Base-by-base conservation (phyloP, 2,888 invertebrate species). In the Hanleya hanleyi region DNA sequence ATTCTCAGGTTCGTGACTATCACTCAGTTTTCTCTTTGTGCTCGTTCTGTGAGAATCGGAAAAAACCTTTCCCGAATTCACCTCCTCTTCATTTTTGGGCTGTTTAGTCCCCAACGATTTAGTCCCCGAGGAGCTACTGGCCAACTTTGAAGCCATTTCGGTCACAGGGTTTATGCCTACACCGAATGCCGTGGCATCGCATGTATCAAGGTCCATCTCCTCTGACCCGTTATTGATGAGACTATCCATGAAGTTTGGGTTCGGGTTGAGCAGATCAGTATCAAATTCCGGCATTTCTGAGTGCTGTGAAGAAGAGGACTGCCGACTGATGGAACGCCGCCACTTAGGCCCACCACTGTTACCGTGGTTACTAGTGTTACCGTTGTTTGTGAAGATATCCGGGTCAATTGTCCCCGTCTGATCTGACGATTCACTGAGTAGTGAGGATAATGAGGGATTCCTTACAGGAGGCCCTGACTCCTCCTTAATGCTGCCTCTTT, bases 361-460 rank as follows among this genome's bases (percentile, higher is more conserved):
- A 5, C 29, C 41, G n/a, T 64, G 41, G 33, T 73, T 69, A n/a
- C n/a, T n/a, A n/a, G n/a, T n/a, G 47, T 22, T 47, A 5, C 29
- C 41, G n/a, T 64, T 62, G 33, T 73, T 69, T 1, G 69, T 69
- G 41, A 69, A 66, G 32, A 64, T 37, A 38, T 73, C 69, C 7
- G 69, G 68, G 37, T 74, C 73, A 7, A 64, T 70, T 62, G 83
- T 83, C 79, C 84, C 83, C 75, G 83, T 84, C 80, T 84, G 85
- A 65, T 82, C 83, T 77, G 83, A 82, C 79, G 86, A 83, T 83
- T 84, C 84, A 75, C 74, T 81, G 83, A 85, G 83, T 79, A 82
- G 78, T 62, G 80, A 85, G 83, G 86, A 86, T 81, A 83, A 85
- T 81, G 87, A 86, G 83, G 57, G 36, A 15, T 57, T 22, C 22